Base-by-base conservation (phyloP, 2,797 vertebrate genomes). In the Harpagifer antarcticus region DNA sequence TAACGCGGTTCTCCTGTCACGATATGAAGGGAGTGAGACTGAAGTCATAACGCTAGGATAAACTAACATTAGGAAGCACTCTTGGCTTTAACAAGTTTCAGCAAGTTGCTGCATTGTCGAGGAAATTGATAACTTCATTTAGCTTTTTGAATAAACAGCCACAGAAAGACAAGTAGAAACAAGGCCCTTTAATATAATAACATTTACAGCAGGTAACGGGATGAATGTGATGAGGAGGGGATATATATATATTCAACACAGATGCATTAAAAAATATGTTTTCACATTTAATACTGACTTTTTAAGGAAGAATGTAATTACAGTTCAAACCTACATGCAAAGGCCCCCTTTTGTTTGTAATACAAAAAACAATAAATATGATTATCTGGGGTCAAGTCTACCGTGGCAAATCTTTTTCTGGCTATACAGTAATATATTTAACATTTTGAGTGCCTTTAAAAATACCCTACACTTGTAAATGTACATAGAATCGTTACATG, bases 181-280 rank as follows among this genome's bases (percentile, higher is more conserved):
- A 89, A 89, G 78, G 74, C 67, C 86, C 84, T 93, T 93, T 94
- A 93, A 90, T 93, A 90, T 76, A 65, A 53, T 74, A 79, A 88
- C 86, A 84, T 88, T 77, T 86, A 86, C 81, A 87, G 85, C 44
- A 67, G 69, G 67, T 86, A 83, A 86, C 67, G 74, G 53, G 67
- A 71, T 85, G 60, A 79, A 54, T 54, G 56, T 68, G 44, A 74
- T 57, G 67, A 49, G 33, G 5, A n/a, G 52, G 58, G n/a, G 27
- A 23, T 23, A 23, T 23, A 57, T 55, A 75, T 55, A 75, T 54
- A 64, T 43, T 48, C 37, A 81, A 86, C 71, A 92, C 79, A 56
- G 70, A 89, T 74, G 73, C 80, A 66, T 82, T 2, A 37, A 11
- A 84, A 86, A 79, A 53, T 57, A 69, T 45, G 76, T 69, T 78